A percentile compares a stretch with the other conserved stretches of the same genome.
Conservation (phyloP, 2,113 vertebrate species). For the Himantopus leucocephalus region DNA sequence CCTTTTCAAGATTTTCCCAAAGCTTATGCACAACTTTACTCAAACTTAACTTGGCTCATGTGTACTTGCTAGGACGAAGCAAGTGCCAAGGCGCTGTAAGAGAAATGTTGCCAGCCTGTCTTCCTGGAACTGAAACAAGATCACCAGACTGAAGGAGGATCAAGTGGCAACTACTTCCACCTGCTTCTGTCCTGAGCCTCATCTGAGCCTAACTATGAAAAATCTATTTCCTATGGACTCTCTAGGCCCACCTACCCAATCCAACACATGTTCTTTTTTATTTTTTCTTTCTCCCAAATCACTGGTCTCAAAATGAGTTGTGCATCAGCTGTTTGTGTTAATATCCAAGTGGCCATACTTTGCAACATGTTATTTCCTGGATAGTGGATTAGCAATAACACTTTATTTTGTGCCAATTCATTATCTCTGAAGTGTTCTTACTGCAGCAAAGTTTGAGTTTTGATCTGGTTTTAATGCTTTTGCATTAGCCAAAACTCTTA, state of each 20-base stretch:
- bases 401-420: conserved; percentile 58
- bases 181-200: background rate
- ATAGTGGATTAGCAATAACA: conserved; percentile 63
- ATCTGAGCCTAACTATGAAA: background rate
- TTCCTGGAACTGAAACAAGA: background rate
- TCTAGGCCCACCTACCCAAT: background rate
- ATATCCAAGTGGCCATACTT: background rate
- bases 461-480: conserved; percentile 44
- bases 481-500: conserved; percentile 21
- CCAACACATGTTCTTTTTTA: background rate
- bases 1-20: background rate
- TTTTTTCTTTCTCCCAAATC: background rate
- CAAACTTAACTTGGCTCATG: background rate
- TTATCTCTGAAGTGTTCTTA: conserved; percentile 70
- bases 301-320: background rate
- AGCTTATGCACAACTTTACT: background rate
- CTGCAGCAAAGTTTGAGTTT: conserved; percentile 55
- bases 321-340: conserved; percentile 12
- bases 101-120: background rate
- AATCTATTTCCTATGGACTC: background rate
- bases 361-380: conserved; percentile 13
- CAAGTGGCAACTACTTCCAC: background rate
- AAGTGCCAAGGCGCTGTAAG: background rate
- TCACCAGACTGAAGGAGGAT: background rate
- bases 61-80: background rate